These are phyloP conservation scores for Budorcas taxicolor DNA, from an alignment of 2,113 vertebrate species.

Conservation along the genomic window DNA sequence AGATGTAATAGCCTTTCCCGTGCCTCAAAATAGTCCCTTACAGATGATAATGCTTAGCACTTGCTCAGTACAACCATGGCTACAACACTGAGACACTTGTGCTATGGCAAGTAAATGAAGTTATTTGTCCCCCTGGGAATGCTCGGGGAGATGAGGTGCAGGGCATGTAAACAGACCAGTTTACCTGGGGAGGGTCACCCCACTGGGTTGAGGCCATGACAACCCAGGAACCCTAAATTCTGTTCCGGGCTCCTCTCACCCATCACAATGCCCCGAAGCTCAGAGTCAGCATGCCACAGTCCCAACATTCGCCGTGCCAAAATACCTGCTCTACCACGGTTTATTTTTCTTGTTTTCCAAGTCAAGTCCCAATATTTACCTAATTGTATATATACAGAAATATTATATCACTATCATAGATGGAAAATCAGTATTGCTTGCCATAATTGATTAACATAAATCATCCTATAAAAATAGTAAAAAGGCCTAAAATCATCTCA, in stretches of 20 bases:
- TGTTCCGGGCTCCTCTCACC: neutral
- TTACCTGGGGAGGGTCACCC: neutral
- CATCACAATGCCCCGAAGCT: neutral
- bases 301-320: neutral
- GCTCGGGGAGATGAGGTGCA: neutral
- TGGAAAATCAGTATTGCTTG: neutral
- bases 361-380: neutral
- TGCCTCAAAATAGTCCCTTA: neutral
- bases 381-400: neutral
- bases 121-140: neutral
- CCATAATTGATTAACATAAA: neutral
- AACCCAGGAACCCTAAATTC: neutral
- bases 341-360: neutral
- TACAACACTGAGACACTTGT: accelerated
- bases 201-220: neutral
- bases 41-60: neutral
- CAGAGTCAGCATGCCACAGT: too few species aligned
- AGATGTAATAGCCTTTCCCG: neutral
- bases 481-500: neutral
- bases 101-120: neutral
- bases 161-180: neutral
- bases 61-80: neutral
- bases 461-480: neutral
- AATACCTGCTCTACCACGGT: too few species aligned
- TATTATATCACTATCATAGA: neutral